These are phyloP conservation scores for Morpho deidamia DNA, from an alignment of 2,888 invertebrate species.

Conservation along the genomic window DNA sequence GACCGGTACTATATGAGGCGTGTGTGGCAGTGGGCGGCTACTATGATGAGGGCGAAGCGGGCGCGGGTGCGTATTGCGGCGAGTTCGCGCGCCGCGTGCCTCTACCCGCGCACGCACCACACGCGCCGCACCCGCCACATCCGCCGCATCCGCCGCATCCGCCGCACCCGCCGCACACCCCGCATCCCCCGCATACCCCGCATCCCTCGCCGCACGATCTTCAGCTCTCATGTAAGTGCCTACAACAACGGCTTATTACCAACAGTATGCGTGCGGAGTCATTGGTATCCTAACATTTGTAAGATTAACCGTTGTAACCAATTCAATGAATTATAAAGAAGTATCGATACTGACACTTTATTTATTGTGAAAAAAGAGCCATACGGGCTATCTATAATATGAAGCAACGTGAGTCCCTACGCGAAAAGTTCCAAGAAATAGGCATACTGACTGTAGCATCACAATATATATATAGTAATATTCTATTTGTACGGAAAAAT, in stretches of 20 bases:
- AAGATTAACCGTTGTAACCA: too few relatives aligned
- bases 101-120: conserved; percentile 42
- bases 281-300: too few relatives aligned
- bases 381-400: too few relatives aligned
- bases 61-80: conserved; percentile 52
- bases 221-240: conserved; percentile 61
- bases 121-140: conserved; percentile 13
- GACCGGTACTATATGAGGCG: conserved; percentile 48
- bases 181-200: conserved; percentile 30
- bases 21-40: conserved; percentile 75
- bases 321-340: too few relatives aligned
- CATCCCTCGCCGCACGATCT: conserved; percentile 43
- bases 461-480: too few relatives aligned
- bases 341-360: too few relatives aligned
- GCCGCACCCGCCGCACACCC: conserved; percentile 28
- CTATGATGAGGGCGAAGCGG: conserved; percentile 66
- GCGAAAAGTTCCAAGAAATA: too few relatives aligned
- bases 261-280: background rate
- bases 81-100: conserved; percentile 60
- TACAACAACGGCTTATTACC: conserved; percentile 4
- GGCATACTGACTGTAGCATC: too few relatives aligned
- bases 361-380: too few relatives aligned
- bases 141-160: conserved; percentile 10
- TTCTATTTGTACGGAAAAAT: too few relatives aligned
- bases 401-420: too few relatives aligned